Evolutionary conservation across 2,888 invertebrate species (phyloP), one percentile per base, ranked within the genome.

Genomic region (Siphonodentalium dalli): DNA sequence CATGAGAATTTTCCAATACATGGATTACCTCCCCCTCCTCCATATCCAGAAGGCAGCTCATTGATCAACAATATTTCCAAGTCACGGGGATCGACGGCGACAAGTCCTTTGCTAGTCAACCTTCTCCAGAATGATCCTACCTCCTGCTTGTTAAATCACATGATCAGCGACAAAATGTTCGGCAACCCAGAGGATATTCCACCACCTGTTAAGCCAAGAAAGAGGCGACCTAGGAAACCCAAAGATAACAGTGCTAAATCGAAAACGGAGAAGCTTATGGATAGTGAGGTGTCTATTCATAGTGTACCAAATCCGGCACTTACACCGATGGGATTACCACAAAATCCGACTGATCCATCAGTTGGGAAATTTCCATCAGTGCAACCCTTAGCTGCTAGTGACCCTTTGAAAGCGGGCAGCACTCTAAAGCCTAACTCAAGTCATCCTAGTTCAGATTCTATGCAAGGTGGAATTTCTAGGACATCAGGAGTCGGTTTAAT

Each of bases 71-170:
- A 71, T 56, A 44, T 74, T 42, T 68, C 69, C 42, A 65, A 68
- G 34, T 61, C 68, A 31, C 68, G 69, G 49, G 70, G 64, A 37
- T 65, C 68, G n/a, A 68, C 75, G 24, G 71, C 92, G 88, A 64
- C 81, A 42, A 94, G 93, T 76, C 95, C 95, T 21, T 84, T 95
- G 66, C 85, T 95, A 64, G 95, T 95, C 28, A 95, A 95, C 82
- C 84, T 95, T 66, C 85, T 95, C 70, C 94, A 95, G 84, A 94
- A 91, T 77, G 93, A 93, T 75, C 77, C 74, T 31, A 53, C 62
- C 33, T 66, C 63, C 3, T 66, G 65, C 34, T 61, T 53, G 33
- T 45, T 69, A 20, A 64, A 64, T 52, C 61, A 54, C 48, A 46
- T 71, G 41, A 50, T 58, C 34, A 54, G 63, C n/a, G 63, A 61